Base-by-base conservation (phyloP, 2,113 vertebrate species). In the Platysteira castanea region DNA sequence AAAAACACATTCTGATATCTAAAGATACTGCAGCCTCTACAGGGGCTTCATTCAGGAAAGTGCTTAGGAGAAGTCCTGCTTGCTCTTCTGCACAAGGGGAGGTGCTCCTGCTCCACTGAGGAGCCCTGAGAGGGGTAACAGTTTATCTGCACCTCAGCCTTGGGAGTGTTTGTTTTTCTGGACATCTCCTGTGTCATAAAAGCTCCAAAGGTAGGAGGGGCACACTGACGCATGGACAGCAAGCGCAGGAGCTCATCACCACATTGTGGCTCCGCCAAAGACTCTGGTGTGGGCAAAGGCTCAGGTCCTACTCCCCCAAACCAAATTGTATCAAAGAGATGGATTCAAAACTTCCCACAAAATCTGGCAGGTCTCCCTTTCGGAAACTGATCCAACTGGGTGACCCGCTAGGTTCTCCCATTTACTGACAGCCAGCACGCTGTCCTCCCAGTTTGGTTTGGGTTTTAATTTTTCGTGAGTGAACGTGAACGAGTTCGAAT, bases 241-340 rank as follows among this genome's bases (percentile, higher is more conserved):
- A n/a, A 87, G 9, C 30, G 5, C 24, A 63, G 78, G 56, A 84
- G 9, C 14, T 56, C 19, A 18, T 10, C 39, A 35, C 17, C 22
- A 15, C 0, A 0, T 8, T 27, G 4, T 33, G 35, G 26, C 14
- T 75, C 27, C 5, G 33, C 1, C 15, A 23, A 44, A 61, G 7
- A 56, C 8, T 16, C 33, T 1, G 0, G 2, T 28, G 6, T 37
- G 53, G 30, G 16, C 27, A 70, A 47, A 81, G 5, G 3, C 23
- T 81, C 54, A 30, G 20, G 20, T 61, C 64, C 19, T 17, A 6
- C 19, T 46, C 9, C 10, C 13, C 10, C 2, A 84, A 30, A 47
- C 1, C 33, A 28, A 5, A 3, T 28, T 15, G 3, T 15, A n/a
- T 37, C 42, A 24, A 69, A 87, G 35, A 60, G 50, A 44, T 7